These are phyloP conservation scores for Aphelinus certus DNA, from an alignment of 1,140 invertebrate species.

Conservation along the genomic window DNA sequence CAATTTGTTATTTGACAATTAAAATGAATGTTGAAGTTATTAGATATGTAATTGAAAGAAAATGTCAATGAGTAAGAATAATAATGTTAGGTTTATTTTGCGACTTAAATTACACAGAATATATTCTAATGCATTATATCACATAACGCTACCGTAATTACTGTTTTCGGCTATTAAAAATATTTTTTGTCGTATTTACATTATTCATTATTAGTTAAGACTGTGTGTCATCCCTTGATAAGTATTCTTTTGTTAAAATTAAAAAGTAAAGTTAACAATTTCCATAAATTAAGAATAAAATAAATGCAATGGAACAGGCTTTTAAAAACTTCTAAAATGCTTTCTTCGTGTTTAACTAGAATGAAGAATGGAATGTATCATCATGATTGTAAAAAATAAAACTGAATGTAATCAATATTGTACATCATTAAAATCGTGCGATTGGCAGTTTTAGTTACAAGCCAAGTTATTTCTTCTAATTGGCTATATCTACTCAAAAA, in stretches of 20 bases:
- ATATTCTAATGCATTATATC: conserved; percentile 15
- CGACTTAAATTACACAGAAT: conserved; percentile 29
- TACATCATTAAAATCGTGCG: conserved; percentile 18
- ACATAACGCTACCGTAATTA: conserved; percentile 26
- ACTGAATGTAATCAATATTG: conserved; percentile 9
- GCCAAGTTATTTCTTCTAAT: too few relatives aligned
- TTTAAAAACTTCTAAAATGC: conserved; percentile 11
- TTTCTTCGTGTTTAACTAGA: conserved; percentile 14
- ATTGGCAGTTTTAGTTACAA: conserved; percentile 7
- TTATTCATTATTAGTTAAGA: conserved; percentile 24
- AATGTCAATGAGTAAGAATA: too few relatives aligned
- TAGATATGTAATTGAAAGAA: too few relatives aligned
- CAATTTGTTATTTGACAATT: too few relatives aligned
- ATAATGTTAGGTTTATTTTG: conserved; percentile 31
- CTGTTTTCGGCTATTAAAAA: conserved; percentile 31
- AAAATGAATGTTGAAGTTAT: too few relatives aligned
- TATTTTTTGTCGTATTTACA: conserved; percentile 36
- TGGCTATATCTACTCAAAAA: too few relatives aligned
- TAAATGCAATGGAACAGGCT: too few relatives aligned
- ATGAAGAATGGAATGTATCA: conserved; percentile 31
- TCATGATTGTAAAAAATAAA: conserved; percentile 13
- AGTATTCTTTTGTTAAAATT: neutral
- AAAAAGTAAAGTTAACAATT: too few relatives aligned
- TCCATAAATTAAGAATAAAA: too few relatives aligned
- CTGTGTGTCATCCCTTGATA: conserved; percentile 22